Evolutionary conservation across 2,113 vertebrate species (phyloP).

Genomic region (Ictalurus furcatus): DNA sequence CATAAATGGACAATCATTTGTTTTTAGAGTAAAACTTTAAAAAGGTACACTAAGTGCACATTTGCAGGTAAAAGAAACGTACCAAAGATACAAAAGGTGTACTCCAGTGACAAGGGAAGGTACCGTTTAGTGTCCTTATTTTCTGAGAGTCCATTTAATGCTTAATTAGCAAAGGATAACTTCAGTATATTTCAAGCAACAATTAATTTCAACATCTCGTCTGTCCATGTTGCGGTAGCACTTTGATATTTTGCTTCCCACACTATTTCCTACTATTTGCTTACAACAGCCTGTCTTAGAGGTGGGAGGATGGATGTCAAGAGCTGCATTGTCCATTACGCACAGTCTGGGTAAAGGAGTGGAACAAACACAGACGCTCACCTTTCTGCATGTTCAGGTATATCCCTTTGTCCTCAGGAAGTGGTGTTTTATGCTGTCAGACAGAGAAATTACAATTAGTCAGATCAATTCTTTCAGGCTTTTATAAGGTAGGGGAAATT

Average conservation of each 20-base stretch:
- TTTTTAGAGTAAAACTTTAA: neutral
- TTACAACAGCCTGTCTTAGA: neutral
- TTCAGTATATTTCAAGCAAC: neutral
- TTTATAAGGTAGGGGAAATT: neutral
- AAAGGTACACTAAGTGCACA: neutral
- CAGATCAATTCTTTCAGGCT: neutral
- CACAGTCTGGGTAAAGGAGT: neutral
- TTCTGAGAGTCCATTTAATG: neutral
- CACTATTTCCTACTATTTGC: slow-evolving; percentile 10
- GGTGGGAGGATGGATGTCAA: slow-evolving; percentile 19
- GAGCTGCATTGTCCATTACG: neutral
- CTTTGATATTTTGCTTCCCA: neutral
- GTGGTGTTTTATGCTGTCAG: neutral
- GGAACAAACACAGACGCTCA: neutral
- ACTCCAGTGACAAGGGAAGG: neutral
- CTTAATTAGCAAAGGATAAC: neutral
- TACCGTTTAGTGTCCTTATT: neutral
- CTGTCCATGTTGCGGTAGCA: neutral
- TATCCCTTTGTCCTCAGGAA: slow-evolving; percentile 21
- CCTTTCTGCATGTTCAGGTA: neutral
- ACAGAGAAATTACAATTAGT: neutral
- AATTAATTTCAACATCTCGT: neutral
- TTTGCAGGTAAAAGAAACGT: neutral
- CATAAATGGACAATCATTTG: neutral
- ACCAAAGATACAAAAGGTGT: too few species aligned